Base-by-base conservation (phyloP, 2,113 vertebrate species). In the Xiphophorus hellerii region DNA sequence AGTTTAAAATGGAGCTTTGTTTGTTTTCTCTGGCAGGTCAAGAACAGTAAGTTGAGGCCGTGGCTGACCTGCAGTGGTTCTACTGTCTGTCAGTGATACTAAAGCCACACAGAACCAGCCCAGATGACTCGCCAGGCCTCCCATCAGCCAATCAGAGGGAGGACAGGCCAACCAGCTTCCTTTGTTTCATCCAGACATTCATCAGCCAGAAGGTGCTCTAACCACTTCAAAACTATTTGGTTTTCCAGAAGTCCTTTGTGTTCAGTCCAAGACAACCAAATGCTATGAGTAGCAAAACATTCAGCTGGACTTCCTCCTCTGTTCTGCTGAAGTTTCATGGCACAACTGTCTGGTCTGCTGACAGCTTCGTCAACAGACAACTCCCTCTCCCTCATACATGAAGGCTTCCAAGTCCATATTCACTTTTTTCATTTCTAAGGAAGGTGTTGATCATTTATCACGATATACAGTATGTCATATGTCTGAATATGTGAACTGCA, bases 401-500 rank as follows among this genome's bases (percentile, higher is more conserved):
- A 80, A 1, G 31, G 51, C 62, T 74, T 87, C 77, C 84, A 90
- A 67, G 42, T 71, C 81, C 67, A 62, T 58, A 68, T 22, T 81
- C 64, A 66, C 17, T 58, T 74, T 66, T 73, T 63, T 58, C 63
- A 29, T 76, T 66, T 44, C 73, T 80, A 66, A 71, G 82, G 83
- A 81, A 91, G 84, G 87, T 89, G 90, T 87, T 88, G 89, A 84
- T 84, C 86, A 81, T 91, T 90, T 92, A 88, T 93, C 91, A 91
- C 88, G 88, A 83, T 86, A 22, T 89, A 28, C 28, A 28, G 28
- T 28, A 88, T 77, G 89, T 84, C 88, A 77, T 70, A 72, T 51
- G 66, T 68, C 82, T 74, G 78, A 84, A 76, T 60, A 5, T 85
- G 81, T 73, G 78, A 14, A 44, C 70, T 77, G 62, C 72, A 71